Conservation (phyloP, 1,140 invertebrate species). For the Oedothorax gibbosus region DNA sequence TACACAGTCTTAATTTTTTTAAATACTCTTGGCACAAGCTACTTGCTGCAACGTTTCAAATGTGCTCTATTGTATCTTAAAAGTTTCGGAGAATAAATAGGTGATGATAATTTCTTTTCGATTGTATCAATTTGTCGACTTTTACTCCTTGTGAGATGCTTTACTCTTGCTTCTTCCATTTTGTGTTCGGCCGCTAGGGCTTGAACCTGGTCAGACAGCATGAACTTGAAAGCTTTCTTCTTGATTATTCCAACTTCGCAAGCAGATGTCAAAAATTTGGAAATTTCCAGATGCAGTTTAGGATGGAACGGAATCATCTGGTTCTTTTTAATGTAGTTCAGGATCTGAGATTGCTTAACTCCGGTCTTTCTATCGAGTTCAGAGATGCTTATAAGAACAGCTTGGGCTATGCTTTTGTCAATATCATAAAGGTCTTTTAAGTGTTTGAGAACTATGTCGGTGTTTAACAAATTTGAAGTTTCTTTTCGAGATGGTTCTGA, state of each 20-base stretch:
- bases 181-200: neutral
- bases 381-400: neutral
- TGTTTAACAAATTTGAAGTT: no score
- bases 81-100: neutral
- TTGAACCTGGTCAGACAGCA: neutral
- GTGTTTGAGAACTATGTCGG: no score
- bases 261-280: slow-evolving; percentile 10
- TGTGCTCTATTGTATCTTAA: neutral
- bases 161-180: neutral
- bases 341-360: neutral
- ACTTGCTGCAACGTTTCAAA: no score
- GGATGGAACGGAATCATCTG: neutral
- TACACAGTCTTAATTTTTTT: neutral
- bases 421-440: neutral
- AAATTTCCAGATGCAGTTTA: slow-evolving; percentile 15
- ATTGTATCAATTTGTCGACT: neutral
- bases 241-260: neutral
- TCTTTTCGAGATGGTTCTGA: no score
- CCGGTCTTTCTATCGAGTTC: neutral
- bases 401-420: slow-evolving; percentile 10
- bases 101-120: neutral
- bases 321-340: slow-evolving; percentile 1
- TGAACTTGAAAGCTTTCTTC: neutral
- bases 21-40: neutral
- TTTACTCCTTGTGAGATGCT: neutral